These are phyloP conservation scores for Antedon mediterranea DNA, from an alignment of 53 echinoderm and acorn worm species.

Conservation along the genomic window DNA sequence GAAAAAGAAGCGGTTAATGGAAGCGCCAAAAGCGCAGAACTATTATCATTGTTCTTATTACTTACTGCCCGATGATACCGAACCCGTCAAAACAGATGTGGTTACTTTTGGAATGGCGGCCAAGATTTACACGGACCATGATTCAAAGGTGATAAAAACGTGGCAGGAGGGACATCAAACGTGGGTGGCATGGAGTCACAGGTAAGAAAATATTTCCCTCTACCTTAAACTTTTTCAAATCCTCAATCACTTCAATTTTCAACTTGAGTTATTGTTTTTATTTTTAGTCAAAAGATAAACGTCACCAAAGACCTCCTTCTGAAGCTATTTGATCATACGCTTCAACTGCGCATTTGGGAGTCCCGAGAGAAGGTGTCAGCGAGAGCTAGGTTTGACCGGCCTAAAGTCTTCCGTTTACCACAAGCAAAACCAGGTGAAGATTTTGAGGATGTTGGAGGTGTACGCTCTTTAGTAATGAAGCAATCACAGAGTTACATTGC, in stretches of 20 bases:
- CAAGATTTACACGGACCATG: constrained; percentile 96
- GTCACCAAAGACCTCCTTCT: constrained; percentile 84
- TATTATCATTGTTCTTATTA: constrained; percentile 98
- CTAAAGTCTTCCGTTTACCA: constrained; percentile 92
- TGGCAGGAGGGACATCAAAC: constrained; percentile 98
- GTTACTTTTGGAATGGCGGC: constrained; percentile 99
- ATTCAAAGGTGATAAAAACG: constrained; percentile 94
- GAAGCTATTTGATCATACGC: constrained; percentile 84
- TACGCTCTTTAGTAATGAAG: constrained; percentile 83
- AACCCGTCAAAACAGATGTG: constrained; percentile 77
- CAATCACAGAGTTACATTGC: constrained; percentile 88
- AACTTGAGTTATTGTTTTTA: too few species aligned
- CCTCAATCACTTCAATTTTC: too few species aligned
- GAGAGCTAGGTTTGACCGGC: constrained; percentile 73
- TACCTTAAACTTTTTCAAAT: too few species aligned
- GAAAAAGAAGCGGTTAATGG: constrained; percentile 87
- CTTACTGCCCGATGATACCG: constrained; percentile 79
- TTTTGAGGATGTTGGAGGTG: constrained; percentile 78
- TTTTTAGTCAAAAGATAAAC: constrained; percentile 67
- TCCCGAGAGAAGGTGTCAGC: constrained; percentile 81
- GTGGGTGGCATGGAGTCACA: constrained; percentile 98
- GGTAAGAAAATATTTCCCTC: constrained; percentile 22
- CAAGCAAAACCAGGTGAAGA: constrained; percentile 97
- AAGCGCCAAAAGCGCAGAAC: constrained; percentile 88
- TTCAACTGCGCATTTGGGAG: constrained; percentile 89